These are phyloP conservation scores for Ephialtes manifestator DNA, from an alignment of 2,888 invertebrate species.

Conservation along the genomic window DNA sequence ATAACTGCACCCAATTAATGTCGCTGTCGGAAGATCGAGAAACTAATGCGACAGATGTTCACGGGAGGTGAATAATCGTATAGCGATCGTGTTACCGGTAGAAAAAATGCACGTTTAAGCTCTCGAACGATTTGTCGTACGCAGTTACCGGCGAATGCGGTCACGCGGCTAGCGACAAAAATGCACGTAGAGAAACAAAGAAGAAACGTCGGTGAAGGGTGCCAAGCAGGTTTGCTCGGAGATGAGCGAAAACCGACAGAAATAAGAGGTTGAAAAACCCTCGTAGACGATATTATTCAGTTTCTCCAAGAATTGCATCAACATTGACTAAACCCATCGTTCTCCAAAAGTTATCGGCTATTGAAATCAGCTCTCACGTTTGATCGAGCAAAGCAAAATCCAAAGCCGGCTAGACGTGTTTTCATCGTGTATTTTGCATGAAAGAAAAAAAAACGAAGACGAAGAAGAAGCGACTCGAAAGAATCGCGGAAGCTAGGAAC, in stretches of 20 bases:
- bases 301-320: neutral
- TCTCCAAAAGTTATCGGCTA: neutral
- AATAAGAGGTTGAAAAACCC: neutral
- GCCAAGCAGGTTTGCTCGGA: neutral
- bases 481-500: constrained; percentile 74
- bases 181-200: constrained; percentile 2
- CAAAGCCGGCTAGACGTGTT: constrained; percentile 48
- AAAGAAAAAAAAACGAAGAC: constrained; percentile 21
- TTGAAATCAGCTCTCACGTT: neutral
- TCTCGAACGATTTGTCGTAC: neutral
- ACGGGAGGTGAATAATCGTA: neutral
- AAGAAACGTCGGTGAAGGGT: neutral
- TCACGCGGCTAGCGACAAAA: constrained; percentile 8
- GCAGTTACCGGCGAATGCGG: constrained; percentile 25
- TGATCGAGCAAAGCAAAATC: neutral
- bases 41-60: neutral
- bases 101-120: neutral
- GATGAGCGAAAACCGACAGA: neutral
- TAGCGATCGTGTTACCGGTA: neutral
- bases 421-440: constrained; percentile 2
- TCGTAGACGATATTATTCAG: neutral
- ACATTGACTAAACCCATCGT: neutral
- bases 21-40: neutral
- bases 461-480: constrained; percentile 15
- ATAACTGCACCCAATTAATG: neutral